Evolutionary conservation across 2,113 vertebrate genomes (phyloP).

Genomic region (Istiophorus platypterus): DNA sequence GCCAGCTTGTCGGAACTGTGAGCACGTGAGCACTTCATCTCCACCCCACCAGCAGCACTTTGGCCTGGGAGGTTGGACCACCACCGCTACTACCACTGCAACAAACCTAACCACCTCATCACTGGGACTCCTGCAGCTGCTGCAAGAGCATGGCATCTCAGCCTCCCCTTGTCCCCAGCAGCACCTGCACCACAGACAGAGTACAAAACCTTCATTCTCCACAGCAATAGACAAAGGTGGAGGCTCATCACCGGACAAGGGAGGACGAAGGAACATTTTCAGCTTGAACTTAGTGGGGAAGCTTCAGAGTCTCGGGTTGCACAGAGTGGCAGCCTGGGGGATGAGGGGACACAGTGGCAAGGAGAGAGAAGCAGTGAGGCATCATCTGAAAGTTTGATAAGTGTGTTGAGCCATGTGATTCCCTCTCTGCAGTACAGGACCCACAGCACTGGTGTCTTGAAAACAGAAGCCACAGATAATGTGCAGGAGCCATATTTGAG

Average conservation of each 20-base stretch:
- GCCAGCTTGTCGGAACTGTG: conserved; percentile 87
- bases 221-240: neutral
- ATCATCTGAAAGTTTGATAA: conserved; percentile 32
- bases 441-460: conserved; percentile 49
- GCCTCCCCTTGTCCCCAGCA: conserved; percentile 61
- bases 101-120: conserved; percentile 33
- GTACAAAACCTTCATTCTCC: neutral
- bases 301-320: conserved; percentile 85
- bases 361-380: conserved; percentile 11
- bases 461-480: conserved; percentile 53
- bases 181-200: neutral
- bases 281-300: conserved; percentile 89
- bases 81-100: conserved; percentile 14
- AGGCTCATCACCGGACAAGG: neutral
- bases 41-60: conserved; percentile 45
- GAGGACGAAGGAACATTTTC: conserved; percentile 74
- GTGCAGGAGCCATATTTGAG: conserved; percentile 62
- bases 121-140: conserved; percentile 79
- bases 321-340: conserved; percentile 85
- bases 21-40: conserved; percentile 75
- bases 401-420: conserved; percentile 41
- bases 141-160: conserved; percentile 82
- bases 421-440: conserved; percentile 37
- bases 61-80: conserved; percentile 1
- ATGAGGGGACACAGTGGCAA: conserved; percentile 21